Percentiles rank a stretch among this genome's conserved stretches.
Conservation (phyloP, 2,797 vertebrate species). For the Poeciliopsis infans region DNA sequence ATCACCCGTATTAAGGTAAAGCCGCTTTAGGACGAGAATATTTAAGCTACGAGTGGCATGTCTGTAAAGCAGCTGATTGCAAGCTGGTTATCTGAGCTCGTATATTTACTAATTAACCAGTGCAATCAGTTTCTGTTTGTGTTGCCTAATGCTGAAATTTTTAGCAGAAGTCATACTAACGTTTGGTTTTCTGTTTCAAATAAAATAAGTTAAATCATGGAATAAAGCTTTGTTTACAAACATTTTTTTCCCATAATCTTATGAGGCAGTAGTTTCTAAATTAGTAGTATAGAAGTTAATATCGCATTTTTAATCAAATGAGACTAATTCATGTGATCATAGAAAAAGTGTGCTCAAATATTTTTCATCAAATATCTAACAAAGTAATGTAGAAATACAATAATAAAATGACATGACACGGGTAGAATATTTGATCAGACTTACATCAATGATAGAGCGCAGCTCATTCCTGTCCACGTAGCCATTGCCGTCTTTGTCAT, state of each 20-base stretch:
- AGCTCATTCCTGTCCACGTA: slow-evolving; percentile 74
- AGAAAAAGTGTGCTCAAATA: neutral
- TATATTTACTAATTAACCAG: neutral
- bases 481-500: slow-evolving; percentile 78
- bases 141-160: neutral
- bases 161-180: neutral
- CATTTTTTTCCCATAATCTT: neutral
- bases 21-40: neutral
- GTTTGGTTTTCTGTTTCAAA: neutral
- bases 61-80: neutral
- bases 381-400: neutral
- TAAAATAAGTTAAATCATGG: neutral
- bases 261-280: neutral
- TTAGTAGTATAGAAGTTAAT: neutral
- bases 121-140: neutral
- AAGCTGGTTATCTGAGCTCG: neutral
- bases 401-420: neutral
- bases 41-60: neutral
- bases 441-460: slow-evolving; percentile 78
- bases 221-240: neutral
- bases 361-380: neutral
- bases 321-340: neutral
- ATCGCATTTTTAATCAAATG: neutral
- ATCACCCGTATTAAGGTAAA: neutral
- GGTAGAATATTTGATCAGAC: slow-evolving; percentile 12